A percentile compares a stretch with the other conserved stretches of the same genome.
Conservation (phyloP, 2,113 vertebrate species). For the Orthonyx spaldingii region DNA sequence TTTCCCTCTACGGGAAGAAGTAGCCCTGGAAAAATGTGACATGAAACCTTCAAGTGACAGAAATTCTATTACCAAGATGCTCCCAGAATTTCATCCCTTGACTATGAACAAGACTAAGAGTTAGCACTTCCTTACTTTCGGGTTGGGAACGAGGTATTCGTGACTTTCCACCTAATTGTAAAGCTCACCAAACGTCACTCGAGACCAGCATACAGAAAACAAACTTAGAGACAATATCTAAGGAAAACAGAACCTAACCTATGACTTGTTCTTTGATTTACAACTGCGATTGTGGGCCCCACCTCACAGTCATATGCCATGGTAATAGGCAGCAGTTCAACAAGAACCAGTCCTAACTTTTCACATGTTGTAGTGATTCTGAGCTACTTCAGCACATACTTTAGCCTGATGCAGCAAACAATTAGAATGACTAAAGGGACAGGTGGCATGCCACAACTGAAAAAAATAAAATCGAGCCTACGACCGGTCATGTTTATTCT, state of each 20-base stretch:
- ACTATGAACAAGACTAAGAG: not conserved
- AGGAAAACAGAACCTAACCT: slow-evolving; percentile 57
- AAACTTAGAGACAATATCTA: slow-evolving; percentile 56
- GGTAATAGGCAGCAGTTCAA: slow-evolving; percentile 39
- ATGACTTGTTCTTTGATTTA: slow-evolving; percentile 61
- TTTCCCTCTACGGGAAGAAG: not conserved
- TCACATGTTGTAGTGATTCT: not conserved
- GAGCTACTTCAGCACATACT: slow-evolving; percentile 21
- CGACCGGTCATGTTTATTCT: not conserved
- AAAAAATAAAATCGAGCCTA: too few relatives aligned
- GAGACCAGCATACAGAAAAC: not conserved
- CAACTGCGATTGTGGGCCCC: slow-evolving; percentile 46
- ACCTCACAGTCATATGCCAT: slow-evolving; percentile 41
- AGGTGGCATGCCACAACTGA: not conserved
- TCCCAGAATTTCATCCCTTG: not conserved
- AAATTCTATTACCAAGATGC: not conserved
- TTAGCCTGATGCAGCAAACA: slow-evolving; percentile 7
- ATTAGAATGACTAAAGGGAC: not conserved
- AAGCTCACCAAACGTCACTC: not conserved
- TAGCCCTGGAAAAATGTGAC: not conserved
- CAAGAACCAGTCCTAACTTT: not conserved
- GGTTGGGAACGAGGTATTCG: not conserved
- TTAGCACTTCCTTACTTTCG: not conserved
- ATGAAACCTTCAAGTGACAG: not conserved
- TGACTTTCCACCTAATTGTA: not conserved